These are phyloP conservation scores for Himalopsyche phryganea DNA, from an alignment of 1,140 invertebrate genomes.

Conservation along the genomic window DNA sequence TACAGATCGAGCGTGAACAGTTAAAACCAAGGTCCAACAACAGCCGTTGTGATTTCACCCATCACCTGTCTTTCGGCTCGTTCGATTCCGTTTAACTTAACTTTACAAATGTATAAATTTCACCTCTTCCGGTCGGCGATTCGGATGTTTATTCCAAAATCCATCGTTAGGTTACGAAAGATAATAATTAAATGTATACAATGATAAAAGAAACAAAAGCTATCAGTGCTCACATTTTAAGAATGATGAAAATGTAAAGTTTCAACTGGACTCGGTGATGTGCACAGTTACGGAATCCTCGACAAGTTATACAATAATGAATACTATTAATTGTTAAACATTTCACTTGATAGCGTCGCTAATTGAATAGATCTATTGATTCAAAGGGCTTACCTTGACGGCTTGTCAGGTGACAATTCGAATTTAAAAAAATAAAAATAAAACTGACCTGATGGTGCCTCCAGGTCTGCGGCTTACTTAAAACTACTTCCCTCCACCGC, in stretches of 20 bases:
- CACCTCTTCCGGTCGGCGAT: conserved; percentile 30
- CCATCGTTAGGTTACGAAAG: conserved; percentile 18
- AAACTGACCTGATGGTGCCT: conserved; percentile 32
- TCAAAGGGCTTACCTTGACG: conserved; percentile 30
- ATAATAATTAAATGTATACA: conserved; percentile 18
- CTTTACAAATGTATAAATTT: conserved; percentile 16
- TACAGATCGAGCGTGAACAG: conserved; percentile 14
- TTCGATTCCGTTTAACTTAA: conserved; percentile 8
- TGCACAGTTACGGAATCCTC: too few species aligned
- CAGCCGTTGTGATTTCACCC: conserved; percentile 32
- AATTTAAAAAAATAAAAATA: conserved; percentile 24
- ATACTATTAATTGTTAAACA: too few species aligned
- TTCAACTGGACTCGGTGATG: background rate
- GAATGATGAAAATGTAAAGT: conserved; percentile 6
- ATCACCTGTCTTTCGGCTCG: conserved; percentile 27
- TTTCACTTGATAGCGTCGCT: background rate
- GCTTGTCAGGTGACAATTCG: conserved; percentile 22
- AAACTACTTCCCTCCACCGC: conserved; percentile 32
- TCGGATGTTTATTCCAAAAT: conserved; percentile 22
- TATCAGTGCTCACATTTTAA: conserved; percentile 32
- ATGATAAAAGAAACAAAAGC: conserved; percentile 13
- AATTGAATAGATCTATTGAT: conserved; percentile 11
- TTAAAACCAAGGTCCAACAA: conserved; percentile 29
- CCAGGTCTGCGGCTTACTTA: conserved; percentile 28
- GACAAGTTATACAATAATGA: background rate